A percentile compares a stretch with the other conserved stretches of the same genome.
Evolutionary conservation across 2,888 invertebrate genomes (phyloP).

Genomic region (Sicus ferrugineus): DNA sequence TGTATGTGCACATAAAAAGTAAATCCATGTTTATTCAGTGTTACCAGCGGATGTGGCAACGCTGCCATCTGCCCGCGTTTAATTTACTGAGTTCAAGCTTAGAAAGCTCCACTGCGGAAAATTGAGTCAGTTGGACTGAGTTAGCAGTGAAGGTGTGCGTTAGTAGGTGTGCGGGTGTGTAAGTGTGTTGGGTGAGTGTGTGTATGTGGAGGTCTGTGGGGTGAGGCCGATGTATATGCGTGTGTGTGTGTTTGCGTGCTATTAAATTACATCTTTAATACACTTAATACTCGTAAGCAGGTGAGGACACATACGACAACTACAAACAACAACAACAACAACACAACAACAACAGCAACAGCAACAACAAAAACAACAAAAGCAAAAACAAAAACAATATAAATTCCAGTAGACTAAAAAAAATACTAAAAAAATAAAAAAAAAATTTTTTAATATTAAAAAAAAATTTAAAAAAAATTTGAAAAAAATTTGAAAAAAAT

Average conservation of each 20-base stretch:
- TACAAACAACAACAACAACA: background rate
- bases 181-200: background rate
- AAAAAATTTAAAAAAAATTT: too few species aligned
- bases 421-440: too few species aligned
- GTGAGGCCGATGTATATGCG: background rate
- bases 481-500: too few species aligned
- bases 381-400: background rate
- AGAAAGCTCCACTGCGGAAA: background rate
- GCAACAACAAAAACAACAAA: background rate
- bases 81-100: background rate
- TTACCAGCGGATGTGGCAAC: background rate
- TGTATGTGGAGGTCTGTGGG: too few species aligned
- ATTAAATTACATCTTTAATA: background rate
- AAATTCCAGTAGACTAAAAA: too few species aligned
- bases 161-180: background rate
- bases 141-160: background rate
- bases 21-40: background rate
- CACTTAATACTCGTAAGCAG: background rate
- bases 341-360: background rate
- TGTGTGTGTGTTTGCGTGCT: background rate
- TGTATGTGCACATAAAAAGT: background rate
- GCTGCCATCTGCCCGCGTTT: background rate
- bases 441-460: too few species aligned
- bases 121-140: background rate
- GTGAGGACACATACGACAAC: background rate